These are phyloP conservation scores for Nesoenas mayeri DNA, from an alignment of 2,113 vertebrate genomes.

Conservation along the genomic window DNA sequence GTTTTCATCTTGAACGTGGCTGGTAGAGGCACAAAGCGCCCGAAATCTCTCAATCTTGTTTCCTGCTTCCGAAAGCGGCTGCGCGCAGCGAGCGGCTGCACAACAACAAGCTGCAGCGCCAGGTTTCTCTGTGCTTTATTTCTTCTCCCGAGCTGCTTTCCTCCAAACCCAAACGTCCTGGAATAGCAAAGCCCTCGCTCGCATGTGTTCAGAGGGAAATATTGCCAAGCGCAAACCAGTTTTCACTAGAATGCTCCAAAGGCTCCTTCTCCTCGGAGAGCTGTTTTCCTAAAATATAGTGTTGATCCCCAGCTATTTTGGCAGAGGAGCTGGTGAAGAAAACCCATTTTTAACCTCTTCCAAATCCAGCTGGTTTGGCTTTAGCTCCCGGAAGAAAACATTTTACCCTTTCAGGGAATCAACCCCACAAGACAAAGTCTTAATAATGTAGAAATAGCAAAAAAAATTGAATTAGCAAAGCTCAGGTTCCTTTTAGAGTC, in stretches of 20 bases:
- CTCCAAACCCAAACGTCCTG: background rate
- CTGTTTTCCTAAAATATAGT: background rate
- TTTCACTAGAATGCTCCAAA: background rate
- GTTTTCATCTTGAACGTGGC: background rate
- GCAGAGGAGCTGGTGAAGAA: background rate
- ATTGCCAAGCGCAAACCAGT: background rate
- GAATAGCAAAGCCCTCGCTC: rapidly evolving
- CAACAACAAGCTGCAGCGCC: background rate
- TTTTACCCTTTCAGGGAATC: background rate
- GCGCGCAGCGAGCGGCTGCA: background rate
- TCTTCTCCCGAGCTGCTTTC: background rate
- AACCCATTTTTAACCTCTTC: background rate
- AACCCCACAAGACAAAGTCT: background rate
- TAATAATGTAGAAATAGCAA: background rate
- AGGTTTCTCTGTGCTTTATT: too few relatives aligned
- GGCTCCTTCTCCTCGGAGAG: background rate
- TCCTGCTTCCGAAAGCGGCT: background rate
- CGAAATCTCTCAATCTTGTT: background rate
- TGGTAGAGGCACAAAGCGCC: background rate
- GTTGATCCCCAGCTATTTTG: background rate
- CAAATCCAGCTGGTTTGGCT: background rate
- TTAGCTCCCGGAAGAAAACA: background rate
- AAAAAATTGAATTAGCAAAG: background rate
- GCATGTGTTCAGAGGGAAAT: background rate
- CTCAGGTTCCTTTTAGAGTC: background rate